Percentiles rank a stretch among this genome's conserved stretches.
Conservation (phyloP, 1,140 invertebrate species). For the Pachyrhynchus sulphureomaculatus region DNA sequence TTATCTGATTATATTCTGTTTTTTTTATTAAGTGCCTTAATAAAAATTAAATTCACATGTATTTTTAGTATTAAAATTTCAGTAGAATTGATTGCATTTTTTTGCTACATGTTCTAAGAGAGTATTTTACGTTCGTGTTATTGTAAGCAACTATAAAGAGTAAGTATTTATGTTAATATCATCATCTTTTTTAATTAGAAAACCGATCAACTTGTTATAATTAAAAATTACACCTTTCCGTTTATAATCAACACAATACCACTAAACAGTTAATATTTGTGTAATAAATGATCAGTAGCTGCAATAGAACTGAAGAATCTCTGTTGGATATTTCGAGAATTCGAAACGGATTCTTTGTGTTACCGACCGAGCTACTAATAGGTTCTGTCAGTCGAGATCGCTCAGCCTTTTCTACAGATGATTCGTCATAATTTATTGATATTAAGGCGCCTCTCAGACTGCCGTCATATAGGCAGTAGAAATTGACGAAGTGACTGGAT, state of each 20-base stretch:
- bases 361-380: constrained; percentile 41
- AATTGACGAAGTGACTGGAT: constrained; percentile 25
- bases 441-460: constrained; percentile 39
- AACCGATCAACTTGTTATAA: neutral
- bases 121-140: no score
- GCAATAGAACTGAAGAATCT: constrained; percentile 27
- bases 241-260: constrained; percentile 21
- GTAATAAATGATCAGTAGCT: constrained; percentile 48
- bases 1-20: no score
- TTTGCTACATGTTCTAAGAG: no score
- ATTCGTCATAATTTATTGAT: constrained; percentile 44
- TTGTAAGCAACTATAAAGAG: no score
- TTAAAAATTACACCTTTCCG: neutral
- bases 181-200: neutral
- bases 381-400: constrained; percentile 43
- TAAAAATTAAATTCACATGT: no score
- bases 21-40: no score
- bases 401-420: constrained; percentile 25
- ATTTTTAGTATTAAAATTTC: no score
- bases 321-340: constrained; percentile 35
- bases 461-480: constrained; percentile 12
- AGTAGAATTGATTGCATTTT: no score
- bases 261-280: constrained; percentile 42
- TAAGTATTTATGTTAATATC: no score
- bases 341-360: constrained; percentile 35